Evolutionary conservation across 2,797 vertebrate species (phyloP), one percentile per base, ranked within the genome.

Genomic region (Artibeus jamaicensis): DNA sequence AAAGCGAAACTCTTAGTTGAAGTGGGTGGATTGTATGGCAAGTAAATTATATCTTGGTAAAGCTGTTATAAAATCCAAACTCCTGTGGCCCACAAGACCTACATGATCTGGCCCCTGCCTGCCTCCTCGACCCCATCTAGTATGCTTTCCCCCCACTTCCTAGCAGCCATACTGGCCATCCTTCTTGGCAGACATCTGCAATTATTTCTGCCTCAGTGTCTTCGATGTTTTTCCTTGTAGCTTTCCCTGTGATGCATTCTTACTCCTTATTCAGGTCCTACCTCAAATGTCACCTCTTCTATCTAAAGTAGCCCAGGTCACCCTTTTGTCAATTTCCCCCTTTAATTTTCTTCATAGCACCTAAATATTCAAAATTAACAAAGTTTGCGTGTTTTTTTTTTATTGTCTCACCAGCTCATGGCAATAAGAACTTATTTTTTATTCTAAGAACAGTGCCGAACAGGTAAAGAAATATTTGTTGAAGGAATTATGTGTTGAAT

Each of bases 401-500:
- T 85, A 37, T 46, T n/a, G 4, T 94, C 26, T 79, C 46, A 62
- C 18, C 32, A 91, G 93, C 50, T 95, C n/a, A n/a, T 81, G 67
- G 76, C 48, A 70, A 16, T 59, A 67, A 91, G 21, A 86, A 37
- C 19, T 89, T 70, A 22, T 32, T 55, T 76, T 84, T 91, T 50
- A 71, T 12, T 65, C 16, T 65, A 57, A 62, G 32, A 76, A 29
- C 9, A 86, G 42, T 59, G 39, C 46, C 79, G 46, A 32, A 79
- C 24, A 34, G 34, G 44, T 39, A 29, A 74, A 81, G n/a, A 46
- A 37, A 22, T 53, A 67, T 73, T 96, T 37, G 81, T 62, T 86
- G 67, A 82, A 89, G 42, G 90, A 93, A 93, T 65, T 50, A 29
- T n/a, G 50, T 94, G 50, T 68, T 68, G 79, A 85, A 37, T 79